Percentiles rank a stretch among this genome's conserved stretches.
Evolutionary conservation across 2,113 vertebrate species (phyloP).

Genomic region (Anthoscopus minutus): DNA sequence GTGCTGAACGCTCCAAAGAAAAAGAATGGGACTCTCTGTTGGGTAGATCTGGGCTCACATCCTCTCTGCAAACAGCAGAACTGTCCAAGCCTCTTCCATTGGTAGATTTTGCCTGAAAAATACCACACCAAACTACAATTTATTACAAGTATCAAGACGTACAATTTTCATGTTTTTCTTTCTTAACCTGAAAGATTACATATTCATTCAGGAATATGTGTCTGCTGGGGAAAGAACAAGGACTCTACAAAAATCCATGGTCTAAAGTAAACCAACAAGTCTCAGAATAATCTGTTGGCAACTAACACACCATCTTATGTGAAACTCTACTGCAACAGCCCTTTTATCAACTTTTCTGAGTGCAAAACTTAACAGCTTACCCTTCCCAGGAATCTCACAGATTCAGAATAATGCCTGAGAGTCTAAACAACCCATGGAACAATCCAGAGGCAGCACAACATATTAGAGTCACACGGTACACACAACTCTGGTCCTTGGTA

Average conservation of each 20-base stretch:
- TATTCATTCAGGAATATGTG: not conserved
- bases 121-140: not conserved
- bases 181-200: not conserved
- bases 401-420: not conserved
- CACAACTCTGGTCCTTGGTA: not conserved
- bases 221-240: not conserved
- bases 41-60: constrained; percentile 1
- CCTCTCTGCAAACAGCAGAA: constrained; percentile 47
- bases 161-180: not conserved
- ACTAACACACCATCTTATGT: not conserved
- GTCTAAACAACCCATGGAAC: not conserved
- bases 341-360: not conserved
- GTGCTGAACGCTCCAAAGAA: constrained; percentile 44
- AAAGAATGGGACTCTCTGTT: constrained; percentile 20
- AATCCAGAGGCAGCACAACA: not conserved
- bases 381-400: not conserved
- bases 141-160: not conserved
- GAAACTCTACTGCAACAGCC: not conserved
- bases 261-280: not conserved
- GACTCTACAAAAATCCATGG: not conserved
- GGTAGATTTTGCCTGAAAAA: constrained; percentile 64
- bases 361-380: not conserved
- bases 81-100: constrained; percentile 47
- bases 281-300: not conserved
- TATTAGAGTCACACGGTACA: not conserved